Evolutionary conservation across 2,797 vertebrate species (phyloP), one percentile per base, ranked within the genome.

Genomic region (Picus viridis): DNA sequence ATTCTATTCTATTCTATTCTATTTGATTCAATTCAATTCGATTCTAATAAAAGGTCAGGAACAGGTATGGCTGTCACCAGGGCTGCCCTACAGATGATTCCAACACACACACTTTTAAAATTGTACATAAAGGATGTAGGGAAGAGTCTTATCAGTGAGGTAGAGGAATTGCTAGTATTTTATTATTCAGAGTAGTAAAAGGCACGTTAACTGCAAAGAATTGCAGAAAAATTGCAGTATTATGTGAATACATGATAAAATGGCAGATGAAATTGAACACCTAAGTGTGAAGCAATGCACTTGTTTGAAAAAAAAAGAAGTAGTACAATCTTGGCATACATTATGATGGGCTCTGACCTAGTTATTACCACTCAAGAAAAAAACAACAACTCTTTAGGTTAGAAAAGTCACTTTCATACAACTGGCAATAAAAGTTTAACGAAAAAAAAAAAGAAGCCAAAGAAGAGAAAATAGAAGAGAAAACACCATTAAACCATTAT

Each of bases 341-440:
- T 57, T n/a, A 70, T 70, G 53, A 32, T 45, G 27, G 45, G 26
- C 62, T 83, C 34, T 85, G 56, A 87, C 34, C 6, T 87, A 61
- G 34, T 53, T 88, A 83, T 85, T 86, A 54, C 8, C 11, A 27
- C 36, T 83, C 57, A 74, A 53, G 39, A 88, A 92, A 91, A 34
- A 8, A 34, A 34, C 7, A 94, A 34, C 13, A n/a, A n/a, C 84
- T 70, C 61, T 57, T 47, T 32, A 84, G 89, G 63, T 90, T 84
- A 88, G 49, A 86, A 95, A 92, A 93, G 84, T 68, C 74, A 59
- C 64, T 74, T 89, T 62, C 7, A 17, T 64, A 29, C 39, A 76
- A 30, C 47, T 86, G 41, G 41, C 34, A 77, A 77, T 63, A 29
- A 12, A 39, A 39, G 39, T 39, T 39, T 39, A 39, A 89, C 61